A percentile compares a stretch with the other conserved stretches of the same genome.
phyloP scores from a whole-genome alignment of 1,140 invertebrate species.

The Nephotettix cincticeps region DNA sequence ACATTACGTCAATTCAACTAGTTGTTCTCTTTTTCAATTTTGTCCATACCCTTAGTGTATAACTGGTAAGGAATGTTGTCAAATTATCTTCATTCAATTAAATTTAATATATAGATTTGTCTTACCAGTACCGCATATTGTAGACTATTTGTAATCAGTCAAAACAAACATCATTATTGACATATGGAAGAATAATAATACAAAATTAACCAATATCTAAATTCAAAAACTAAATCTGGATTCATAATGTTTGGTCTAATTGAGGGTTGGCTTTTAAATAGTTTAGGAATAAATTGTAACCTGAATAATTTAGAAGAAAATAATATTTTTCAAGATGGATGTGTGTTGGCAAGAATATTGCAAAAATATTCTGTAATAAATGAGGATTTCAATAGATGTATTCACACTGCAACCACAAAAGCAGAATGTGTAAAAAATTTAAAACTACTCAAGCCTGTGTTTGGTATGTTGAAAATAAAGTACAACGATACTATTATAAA shows the following conservation, averaged over 20 bases:
- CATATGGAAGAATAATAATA: too few relatives aligned
- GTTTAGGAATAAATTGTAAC: not conserved
- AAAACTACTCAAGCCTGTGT: not conserved
- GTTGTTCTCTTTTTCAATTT: too few relatives aligned
- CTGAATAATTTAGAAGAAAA: not conserved
- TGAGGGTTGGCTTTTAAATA: not conserved
- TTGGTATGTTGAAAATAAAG: conserved; percentile 24
- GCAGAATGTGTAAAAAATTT: not conserved
- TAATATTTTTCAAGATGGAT: conserved; percentile 19
- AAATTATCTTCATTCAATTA: too few relatives aligned
- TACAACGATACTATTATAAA: conserved; percentile 50
- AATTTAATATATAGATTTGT: too few relatives aligned
- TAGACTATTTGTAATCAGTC: too few relatives aligned
- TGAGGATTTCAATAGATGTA: not conserved
- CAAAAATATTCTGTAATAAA: not conserved
- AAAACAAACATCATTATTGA: too few relatives aligned
- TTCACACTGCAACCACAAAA: not conserved
- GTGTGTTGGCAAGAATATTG: conserved; percentile 1
- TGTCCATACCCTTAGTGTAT: too few relatives aligned
- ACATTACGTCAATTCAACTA: too few relatives aligned
- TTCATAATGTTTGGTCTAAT: conserved; percentile 11
- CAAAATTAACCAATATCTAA: too few relatives aligned
- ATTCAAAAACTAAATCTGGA: too few relatives aligned
- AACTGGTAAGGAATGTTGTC: too few relatives aligned
- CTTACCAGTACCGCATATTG: too few relatives aligned